phyloP scores from a whole-genome alignment of 1,140 invertebrate species.

The Ips nitidus region DNA sequence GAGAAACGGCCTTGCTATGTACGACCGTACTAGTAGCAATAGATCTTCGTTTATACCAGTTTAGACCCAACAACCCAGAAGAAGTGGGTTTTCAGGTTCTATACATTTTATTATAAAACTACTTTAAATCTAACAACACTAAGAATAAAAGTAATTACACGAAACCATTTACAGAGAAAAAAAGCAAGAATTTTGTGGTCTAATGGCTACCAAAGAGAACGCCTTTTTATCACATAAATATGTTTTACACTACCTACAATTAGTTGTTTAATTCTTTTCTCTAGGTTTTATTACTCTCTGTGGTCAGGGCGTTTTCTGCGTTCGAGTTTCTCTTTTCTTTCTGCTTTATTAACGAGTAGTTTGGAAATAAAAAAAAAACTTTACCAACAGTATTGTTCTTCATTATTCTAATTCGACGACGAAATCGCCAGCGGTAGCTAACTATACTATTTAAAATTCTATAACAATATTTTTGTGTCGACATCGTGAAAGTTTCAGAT shows the following conservation, averaged over 20 bases:
- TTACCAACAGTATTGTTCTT: slow-evolving; percentile 12
- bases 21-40: slow-evolving; percentile 1
- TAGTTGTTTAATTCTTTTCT: slow-evolving; percentile 8
- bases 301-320: slow-evolving; percentile 13
- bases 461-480: slow-evolving; percentile 21
- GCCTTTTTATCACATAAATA: neutral
- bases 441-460: slow-evolving; percentile 19
- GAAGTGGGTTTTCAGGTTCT: no score
- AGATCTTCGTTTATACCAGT: neutral
- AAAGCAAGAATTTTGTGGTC: slow-evolving; percentile 5
- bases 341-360: slow-evolving; percentile 14
- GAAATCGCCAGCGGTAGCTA: slow-evolving; percentile 10
- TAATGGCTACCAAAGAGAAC: neutral
- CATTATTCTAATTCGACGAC: slow-evolving; percentile 20
- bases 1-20: slow-evolving; percentile 28
- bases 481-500: slow-evolving; percentile 28
- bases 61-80: neutral
- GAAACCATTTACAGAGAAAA: neutral
- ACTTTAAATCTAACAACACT: neutral
- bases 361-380: slow-evolving; percentile 12
- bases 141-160: slow-evolving; percentile 4
- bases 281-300: slow-evolving; percentile 7
- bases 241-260: slow-evolving; percentile 11
- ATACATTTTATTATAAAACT: no score
- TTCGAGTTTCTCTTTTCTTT: slow-evolving; percentile 23